Base-by-base conservation (phyloP, 2,888 invertebrate genomes). In the Athalia rosae region DNA sequence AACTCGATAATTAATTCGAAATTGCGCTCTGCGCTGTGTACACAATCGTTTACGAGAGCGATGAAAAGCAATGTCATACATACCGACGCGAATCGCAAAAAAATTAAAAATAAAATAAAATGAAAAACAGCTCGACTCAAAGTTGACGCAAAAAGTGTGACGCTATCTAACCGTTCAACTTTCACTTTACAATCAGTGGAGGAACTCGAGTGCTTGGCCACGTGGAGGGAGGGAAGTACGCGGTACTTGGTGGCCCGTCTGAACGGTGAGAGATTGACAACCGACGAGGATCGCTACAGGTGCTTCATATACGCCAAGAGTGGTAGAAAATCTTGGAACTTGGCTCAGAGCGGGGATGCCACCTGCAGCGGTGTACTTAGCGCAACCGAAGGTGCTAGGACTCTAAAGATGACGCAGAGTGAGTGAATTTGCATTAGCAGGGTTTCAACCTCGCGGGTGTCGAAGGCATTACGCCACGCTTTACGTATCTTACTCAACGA, bases 241-340 rank as follows among this genome's bases (percentile, higher is more conserved):
- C 91, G 95, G 76, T 96, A 96, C 88, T 91, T 96, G 71, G 94
- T 96, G 73, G 96, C 95, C 0, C 94, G 96, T 90, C 93, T 97
- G 76, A 95, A 96, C 86, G 96, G 96, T 91, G 94, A 94, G 89
- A 96, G 91, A 53, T 90, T 92, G 63, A 91, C 93, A n/a, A 92
- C 93, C 0, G 94, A 95, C 85, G 96, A 96, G 86, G 95, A 95
- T 83, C 93, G 95, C 74, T 97, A 95, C 90, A 92, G 94, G 81
- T 97, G 97, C 85, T 96, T 96, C 91, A 94, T 96, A 80, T 95
- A 95, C 90, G 94, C 94, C 85, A 96, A 95, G 92, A 93, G 93
- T 83, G 81, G 87, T 67, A 88, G 87, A 81, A 92, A 91, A 83
- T 92, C 93, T n/a, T 95, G 94, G 89, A 92, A 92, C 81, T 92